A percentile compares a stretch with the other conserved stretches of the same genome.
Evolutionary conservation across 2,797 vertebrate genomes (phyloP).

Genomic region (Channallabes apus): DNA sequence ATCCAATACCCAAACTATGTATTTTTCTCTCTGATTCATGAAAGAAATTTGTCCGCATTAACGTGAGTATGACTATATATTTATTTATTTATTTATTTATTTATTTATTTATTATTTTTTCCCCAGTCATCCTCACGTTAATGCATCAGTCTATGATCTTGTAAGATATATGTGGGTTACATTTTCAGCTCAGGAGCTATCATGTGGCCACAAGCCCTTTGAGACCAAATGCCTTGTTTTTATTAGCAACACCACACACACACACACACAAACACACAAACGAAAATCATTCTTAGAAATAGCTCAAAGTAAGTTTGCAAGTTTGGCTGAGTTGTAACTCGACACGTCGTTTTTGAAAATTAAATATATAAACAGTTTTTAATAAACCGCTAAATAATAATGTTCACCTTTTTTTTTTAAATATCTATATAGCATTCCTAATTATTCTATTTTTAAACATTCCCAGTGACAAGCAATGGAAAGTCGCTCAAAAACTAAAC

Average conservation of each 20-base stretch:
- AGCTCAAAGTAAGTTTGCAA: too few species aligned
- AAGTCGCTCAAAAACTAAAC: not conserved
- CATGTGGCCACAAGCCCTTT: not conserved
- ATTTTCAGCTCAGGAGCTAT: not conserved
- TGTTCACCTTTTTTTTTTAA: too few species aligned
- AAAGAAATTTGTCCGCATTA: too few species aligned
- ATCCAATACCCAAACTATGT: not conserved
- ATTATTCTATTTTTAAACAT: not conserved
- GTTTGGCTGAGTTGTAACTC: not conserved
- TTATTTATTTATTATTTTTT: too few species aligned
- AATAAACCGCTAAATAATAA: not conserved
- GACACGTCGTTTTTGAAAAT: not conserved
- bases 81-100: too few species aligned
- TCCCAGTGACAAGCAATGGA: not conserved
- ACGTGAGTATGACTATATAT: too few species aligned
- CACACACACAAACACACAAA: not conserved
- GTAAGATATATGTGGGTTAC: not conserved
- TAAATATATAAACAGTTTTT: not conserved
- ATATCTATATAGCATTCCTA: not conserved
- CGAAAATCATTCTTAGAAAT: not conserved
- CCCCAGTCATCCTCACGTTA: not conserved
- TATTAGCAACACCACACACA: conserved; percentile 8
- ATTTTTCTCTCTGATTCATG: too few species aligned
- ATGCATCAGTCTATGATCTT: not conserved
- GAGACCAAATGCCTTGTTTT: not conserved